A percentile compares a stretch with the other conserved stretches of the same genome.
Conservation (phyloP, 1,140 invertebrate genomes). For the Drosophila equinoxialis region DNA sequence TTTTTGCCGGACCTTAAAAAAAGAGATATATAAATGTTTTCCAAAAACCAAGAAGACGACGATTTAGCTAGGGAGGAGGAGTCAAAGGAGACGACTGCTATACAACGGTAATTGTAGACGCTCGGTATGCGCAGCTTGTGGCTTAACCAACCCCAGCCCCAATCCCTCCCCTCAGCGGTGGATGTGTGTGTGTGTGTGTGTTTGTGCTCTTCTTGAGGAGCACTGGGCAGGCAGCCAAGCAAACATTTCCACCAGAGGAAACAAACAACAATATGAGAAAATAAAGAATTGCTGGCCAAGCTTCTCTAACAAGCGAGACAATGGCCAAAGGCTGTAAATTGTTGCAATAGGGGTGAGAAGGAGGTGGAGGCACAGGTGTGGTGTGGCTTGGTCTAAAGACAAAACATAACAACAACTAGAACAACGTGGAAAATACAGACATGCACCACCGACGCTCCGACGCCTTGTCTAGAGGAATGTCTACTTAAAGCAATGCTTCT, state of each 20-base stretch:
- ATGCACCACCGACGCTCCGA: conserved; percentile 1
- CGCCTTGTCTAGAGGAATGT: conserved; percentile 48
- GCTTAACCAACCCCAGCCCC: conserved; percentile 52
- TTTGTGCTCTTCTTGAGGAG: conserved; percentile 64
- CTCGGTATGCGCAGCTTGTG: conserved; percentile 72
- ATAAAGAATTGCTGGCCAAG: conserved; percentile 53
- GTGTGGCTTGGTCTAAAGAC: conserved; percentile 13
- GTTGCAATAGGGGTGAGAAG: conserved; percentile 24
- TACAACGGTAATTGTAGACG: conserved; percentile 72
- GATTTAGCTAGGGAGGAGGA: background rate
- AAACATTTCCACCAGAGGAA: conserved; percentile 73
- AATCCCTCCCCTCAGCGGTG: background rate
- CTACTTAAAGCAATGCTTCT: conserved; percentile 27
- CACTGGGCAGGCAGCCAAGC: conserved; percentile 61
- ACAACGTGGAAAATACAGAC: conserved; percentile 43
- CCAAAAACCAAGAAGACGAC: conserved; percentile 7
- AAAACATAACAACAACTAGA: conserved; percentile 41
- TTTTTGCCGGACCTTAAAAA: conserved; percentile 6
- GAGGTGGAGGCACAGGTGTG: background rate
- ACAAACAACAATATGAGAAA: conserved; percentile 53
- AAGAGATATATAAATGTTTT: conserved; percentile 15
- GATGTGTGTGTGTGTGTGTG: conserved; percentile 41
- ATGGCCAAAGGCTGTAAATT: conserved; percentile 72
- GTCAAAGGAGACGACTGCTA: background rate
- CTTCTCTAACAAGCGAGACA: conserved; percentile 71